Base-by-base conservation (phyloP, 1,140 invertebrate species). In the Brachionus paranguensis region DNA sequence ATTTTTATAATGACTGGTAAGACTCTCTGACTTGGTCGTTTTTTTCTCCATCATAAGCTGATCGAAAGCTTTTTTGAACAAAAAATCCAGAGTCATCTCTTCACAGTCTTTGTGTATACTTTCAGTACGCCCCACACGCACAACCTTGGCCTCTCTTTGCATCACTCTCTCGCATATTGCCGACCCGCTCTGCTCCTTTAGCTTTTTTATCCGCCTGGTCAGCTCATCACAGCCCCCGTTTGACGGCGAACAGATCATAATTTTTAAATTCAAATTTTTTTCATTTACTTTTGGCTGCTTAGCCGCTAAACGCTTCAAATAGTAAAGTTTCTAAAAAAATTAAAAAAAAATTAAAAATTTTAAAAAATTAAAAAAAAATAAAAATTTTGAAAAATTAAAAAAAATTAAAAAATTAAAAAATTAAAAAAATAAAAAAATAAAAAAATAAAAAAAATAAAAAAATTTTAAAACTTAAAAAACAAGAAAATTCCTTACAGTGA, bases 211-310 rank as follows among this genome's bases (percentile, higher is more conserved):
- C 1, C 78, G 78, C 20, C 78, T 55, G 1, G 53, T 64, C 5
- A 81, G 55, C 20, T 81, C 78, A 14, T 81, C 78, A 68, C 78
- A 81, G 12, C 50, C 53, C 1, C 78, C 53, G 27, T 81, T 81
- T 14, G 78, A 81, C 7, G 78, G 78, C 17, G 78, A 37, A 20
- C 78, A 81, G 1, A 81, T 50, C 11, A 81, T 20, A 2, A 81
- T n/a, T 65, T 81, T 81, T 8, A 81, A 45, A 20, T 20, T 72
- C 1, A 72, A 41, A n/a, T 72, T 43, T 72, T 72, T 72, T 43
- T 41, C 33, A 17, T 20, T 41, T 1, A 7, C 17, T 41, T 43
- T 72, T 1, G 33, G 10, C 7, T 17, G 24, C 24, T 33, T 81
- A 3, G 60, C 53, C 3, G 10, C 1, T 41, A 72, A n/a, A 41